Conservation (phyloP, 2,113 vertebrate species). For the Trematomus loennbergii region DNA sequence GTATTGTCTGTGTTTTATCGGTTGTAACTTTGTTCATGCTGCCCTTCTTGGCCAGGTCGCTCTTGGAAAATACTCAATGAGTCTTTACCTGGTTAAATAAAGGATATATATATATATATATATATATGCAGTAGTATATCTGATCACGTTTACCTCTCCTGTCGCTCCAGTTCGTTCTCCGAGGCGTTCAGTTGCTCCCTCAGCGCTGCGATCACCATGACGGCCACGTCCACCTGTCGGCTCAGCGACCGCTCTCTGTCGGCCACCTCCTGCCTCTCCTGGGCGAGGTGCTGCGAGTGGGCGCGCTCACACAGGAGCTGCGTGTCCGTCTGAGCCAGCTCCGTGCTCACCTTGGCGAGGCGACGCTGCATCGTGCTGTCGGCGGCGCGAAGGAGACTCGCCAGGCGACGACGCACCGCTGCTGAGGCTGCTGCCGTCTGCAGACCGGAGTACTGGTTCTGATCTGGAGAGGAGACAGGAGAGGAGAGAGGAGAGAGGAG, state of each 20-base stretch:
- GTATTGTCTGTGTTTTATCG: too few relatives aligned
- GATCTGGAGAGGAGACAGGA: constrained; percentile 35
- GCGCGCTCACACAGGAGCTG: constrained; percentile 93
- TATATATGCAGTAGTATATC: background rate
- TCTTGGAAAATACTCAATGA: too few relatives aligned
- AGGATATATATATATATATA: too few relatives aligned
- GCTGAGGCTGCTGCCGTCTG: constrained; percentile 79
- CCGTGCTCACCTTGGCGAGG: constrained; percentile 90
- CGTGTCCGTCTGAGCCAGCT: constrained; percentile 92
- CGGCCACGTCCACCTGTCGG: constrained; percentile 92
- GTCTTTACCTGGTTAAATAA: too few relatives aligned
- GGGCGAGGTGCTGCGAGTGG: constrained; percentile 91
- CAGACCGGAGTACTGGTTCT: constrained; percentile 44
- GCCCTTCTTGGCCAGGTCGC: too few relatives aligned
- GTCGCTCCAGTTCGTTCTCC: constrained; percentile 92
- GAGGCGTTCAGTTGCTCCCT: constrained; percentile 91
- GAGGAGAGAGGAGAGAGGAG: too few relatives aligned
- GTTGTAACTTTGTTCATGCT: too few relatives aligned
- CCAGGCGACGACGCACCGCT: constrained; percentile 88
- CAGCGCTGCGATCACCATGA: constrained; percentile 92
- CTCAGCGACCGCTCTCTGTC: constrained; percentile 90
- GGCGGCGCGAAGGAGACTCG: constrained; percentile 89
- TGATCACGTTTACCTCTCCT: constrained; percentile 87
- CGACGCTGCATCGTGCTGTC: constrained; percentile 91
- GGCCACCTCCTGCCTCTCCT: constrained; percentile 92